Evolutionary conservation across 2,797 vertebrate genomes (phyloP).

Genomic region (Nannoperca obscura): DNA sequence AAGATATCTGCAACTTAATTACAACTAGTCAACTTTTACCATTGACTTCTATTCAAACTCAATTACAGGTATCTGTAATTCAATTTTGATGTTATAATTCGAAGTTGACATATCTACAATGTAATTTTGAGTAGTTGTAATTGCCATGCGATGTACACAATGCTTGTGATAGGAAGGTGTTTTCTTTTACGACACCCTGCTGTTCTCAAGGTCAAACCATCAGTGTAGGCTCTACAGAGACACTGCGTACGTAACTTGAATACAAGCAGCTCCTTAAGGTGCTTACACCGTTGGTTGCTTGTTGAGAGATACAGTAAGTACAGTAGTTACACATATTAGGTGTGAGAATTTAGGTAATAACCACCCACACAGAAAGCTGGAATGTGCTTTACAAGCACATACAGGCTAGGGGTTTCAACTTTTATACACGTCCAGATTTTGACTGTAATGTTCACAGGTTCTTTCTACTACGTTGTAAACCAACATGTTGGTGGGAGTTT

Average conservation of each 20-base stretch:
- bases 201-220: conserved; percentile 51
- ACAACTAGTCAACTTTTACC: too few species aligned
- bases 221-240: conserved; percentile 5
- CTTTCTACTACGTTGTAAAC: neutral
- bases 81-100: too few species aligned
- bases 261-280: conserved; percentile 4
- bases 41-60: too few species aligned
- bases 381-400: neutral
- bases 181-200: conserved; percentile 20
- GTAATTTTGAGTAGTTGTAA: too few species aligned
- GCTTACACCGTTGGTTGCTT: neutral
- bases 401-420: neutral
- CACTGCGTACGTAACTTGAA: neutral
- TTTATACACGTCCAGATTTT: too few species aligned
- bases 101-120: too few species aligned
- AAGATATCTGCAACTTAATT: too few species aligned
- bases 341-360: neutral
- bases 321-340: neutral
- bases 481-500: too few species aligned
- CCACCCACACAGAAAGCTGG: neutral
- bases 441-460: too few species aligned
- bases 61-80: too few species aligned
- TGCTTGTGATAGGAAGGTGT: conserved; percentile 4
- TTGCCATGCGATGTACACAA: conserved; percentile 7
- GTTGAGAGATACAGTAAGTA: conserved; percentile 1